phyloP scores from a whole-genome alignment of 2,888 invertebrate genomes.

The Agrotis segetum region DNA sequence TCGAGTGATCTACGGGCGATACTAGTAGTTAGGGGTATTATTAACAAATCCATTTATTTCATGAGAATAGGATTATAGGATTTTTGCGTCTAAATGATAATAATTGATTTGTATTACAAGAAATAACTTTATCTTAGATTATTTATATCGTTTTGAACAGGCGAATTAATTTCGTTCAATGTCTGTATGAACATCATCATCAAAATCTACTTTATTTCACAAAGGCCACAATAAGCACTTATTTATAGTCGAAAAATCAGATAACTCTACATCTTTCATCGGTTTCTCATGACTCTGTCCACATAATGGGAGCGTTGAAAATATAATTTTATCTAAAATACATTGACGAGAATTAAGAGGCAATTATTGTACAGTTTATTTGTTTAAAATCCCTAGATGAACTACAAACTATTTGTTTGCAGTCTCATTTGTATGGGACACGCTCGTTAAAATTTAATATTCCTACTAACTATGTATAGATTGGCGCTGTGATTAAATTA shows the following conservation, averaged over 20 bases:
- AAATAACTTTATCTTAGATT: too few species aligned
- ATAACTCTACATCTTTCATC: too few species aligned
- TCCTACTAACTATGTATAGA: background rate
- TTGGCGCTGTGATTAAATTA: slow-evolving; percentile 16
- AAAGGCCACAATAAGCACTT: too few species aligned
- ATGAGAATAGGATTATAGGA: background rate
- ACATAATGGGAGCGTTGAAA: too few species aligned
- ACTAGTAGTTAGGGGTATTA: slow-evolving; percentile 23
- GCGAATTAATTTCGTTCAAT: too few species aligned
- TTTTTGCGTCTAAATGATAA: slow-evolving; percentile 5
- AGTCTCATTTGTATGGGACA: slow-evolving; percentile 18
- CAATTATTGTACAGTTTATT: background rate
- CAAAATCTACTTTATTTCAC: too few species aligned
- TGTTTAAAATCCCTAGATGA: slow-evolving; percentile 13
- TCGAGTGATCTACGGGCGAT: slow-evolving; percentile 49
- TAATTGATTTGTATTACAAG: too few species aligned
- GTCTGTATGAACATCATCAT: too few species aligned
- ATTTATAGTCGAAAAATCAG: too few species aligned
- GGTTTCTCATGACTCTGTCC: too few species aligned
- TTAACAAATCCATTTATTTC: slow-evolving; percentile 41
- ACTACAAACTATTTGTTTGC: slow-evolving; percentile 30
- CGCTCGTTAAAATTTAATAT: slow-evolving; percentile 25
- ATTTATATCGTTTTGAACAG: too few species aligned
- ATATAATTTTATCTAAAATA: background rate
- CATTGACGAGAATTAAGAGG: slow-evolving; percentile 3